A percentile compares a stretch with the other conserved stretches of the same genome.
These are phyloP conservation scores for Unio delphinus DNA, from an alignment of 2,888 invertebrate genomes.

Conservation along the genomic window DNA sequence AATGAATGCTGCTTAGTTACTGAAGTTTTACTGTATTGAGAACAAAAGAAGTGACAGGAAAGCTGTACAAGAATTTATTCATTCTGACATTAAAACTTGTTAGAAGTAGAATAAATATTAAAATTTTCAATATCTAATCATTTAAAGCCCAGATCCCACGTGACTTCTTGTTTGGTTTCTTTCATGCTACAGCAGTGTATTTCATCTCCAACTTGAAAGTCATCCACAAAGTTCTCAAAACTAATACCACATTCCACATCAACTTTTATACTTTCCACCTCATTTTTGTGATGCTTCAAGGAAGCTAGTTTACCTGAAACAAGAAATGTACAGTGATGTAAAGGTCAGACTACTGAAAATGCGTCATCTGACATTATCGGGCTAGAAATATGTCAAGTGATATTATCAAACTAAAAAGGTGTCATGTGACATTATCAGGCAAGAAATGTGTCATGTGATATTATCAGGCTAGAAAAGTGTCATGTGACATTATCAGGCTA, in stretches of 20 bases:
- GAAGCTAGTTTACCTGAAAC: slow-evolving; percentile 80
- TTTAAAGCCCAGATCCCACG: slow-evolving; percentile 81
- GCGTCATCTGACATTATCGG: neutral
- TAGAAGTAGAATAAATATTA: no score
- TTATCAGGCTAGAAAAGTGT: no score
- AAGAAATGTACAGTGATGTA: slow-evolving; percentile 21
- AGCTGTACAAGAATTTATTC: no score
- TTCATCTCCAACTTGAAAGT: slow-evolving; percentile 83
- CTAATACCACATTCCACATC: slow-evolving; percentile 92
- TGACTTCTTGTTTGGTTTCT: slow-evolving; percentile 78
- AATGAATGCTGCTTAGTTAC: no score
- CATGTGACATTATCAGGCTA: neutral
- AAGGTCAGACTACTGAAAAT: neutral
- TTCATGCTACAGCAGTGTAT: slow-evolving; percentile 83
- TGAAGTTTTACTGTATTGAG: no score
- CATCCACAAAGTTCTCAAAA: slow-evolving; percentile 76
- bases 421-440: no score
- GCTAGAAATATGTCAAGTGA: no score
- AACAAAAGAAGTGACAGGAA: no score
- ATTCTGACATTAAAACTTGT: no score
- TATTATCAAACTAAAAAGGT: no score
- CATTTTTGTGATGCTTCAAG: slow-evolving; percentile 90
- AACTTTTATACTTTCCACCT: slow-evolving; percentile 86
- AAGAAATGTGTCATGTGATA: no score
- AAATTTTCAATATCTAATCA: neutral